Evolutionary conservation across 2,888 invertebrate genomes (phyloP).

Genomic region (Philereme vetulata): DNA sequence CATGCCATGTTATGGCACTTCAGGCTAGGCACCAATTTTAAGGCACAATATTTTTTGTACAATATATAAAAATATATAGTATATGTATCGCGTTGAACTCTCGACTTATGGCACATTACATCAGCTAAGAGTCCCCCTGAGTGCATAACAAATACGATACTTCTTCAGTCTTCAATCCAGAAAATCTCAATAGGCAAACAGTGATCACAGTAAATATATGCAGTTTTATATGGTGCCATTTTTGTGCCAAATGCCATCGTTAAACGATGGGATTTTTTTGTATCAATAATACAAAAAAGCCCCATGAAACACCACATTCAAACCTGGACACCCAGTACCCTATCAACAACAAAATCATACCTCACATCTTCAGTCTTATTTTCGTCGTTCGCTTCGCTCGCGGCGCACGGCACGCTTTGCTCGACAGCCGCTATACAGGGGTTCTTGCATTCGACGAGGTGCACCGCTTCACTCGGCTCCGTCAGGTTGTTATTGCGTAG

Average conservation of each 20-base stretch:
- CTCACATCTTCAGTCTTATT: constrained; percentile 82
- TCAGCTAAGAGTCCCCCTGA: constrained; percentile 58
- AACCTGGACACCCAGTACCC: constrained; percentile 93
- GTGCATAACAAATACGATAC: constrained; percentile 36
- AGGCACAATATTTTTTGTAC: constrained; percentile 63
- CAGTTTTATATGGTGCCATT: constrained; percentile 62
- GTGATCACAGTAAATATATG: constrained; percentile 73
- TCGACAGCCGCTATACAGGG: constrained; percentile 49
- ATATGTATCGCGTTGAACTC: constrained; percentile 53
- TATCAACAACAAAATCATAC: constrained; percentile 92
- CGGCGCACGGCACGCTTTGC: constrained; percentile 12
- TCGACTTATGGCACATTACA: constrained; percentile 71
- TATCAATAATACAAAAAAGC: constrained; percentile 1
- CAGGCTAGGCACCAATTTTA: constrained; percentile 68
- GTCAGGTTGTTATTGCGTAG: constrained; percentile 41
- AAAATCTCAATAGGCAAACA: constrained; percentile 79
- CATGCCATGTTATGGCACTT: constrained; percentile 68
- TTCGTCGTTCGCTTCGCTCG: constrained; percentile 55
- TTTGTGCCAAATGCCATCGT: constrained; percentile 47
- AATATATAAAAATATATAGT: constrained; percentile 42
- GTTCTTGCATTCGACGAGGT: constrained; percentile 71
- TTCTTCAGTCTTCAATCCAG: constrained; percentile 78
- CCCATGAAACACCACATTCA: constrained; percentile 60
- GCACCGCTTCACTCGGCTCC: constrained; percentile 5
- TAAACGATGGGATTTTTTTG: background rate